A percentile compares a stretch with the other conserved stretches of the same genome.
phyloP scores from a whole-genome alignment of 2,113 vertebrate species.

The Prolemur simus region DNA sequence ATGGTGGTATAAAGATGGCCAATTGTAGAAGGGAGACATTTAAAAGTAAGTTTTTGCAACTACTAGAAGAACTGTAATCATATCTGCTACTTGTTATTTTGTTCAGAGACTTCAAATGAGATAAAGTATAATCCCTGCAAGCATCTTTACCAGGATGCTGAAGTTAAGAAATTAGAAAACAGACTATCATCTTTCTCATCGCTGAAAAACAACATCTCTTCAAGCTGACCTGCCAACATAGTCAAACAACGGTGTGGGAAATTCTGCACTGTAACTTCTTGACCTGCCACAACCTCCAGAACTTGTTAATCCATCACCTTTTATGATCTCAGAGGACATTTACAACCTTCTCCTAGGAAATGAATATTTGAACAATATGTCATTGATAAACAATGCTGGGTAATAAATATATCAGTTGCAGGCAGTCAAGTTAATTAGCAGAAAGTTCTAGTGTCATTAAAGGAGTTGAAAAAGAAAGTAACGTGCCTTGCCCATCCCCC shows the following conservation, averaged over 20 bases:
- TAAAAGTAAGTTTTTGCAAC: background rate
- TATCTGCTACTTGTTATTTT: background rate
- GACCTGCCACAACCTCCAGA: constrained; percentile 13
- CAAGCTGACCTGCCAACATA: background rate
- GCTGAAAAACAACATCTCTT: constrained; percentile 8
- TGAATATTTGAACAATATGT: constrained; percentile 56
- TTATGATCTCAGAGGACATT: constrained; percentile 68
- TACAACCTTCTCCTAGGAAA: constrained; percentile 64
- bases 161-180: constrained; percentile 13
- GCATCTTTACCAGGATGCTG: background rate
- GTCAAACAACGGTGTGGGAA: background rate
- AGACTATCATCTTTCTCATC: background rate
- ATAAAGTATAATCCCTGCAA: background rate
- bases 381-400: constrained; percentile 63
- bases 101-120: constrained; percentile 29
- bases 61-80: background rate
- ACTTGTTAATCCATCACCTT: constrained; percentile 59
- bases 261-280: constrained; percentile 48
- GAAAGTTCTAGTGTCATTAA: constrained; percentile 51
- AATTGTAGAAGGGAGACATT: background rate
- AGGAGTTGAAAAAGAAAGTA: constrained; percentile 47
- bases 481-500: background rate
- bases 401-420: constrained; percentile 60
- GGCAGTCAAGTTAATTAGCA: constrained; percentile 57
- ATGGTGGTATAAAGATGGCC: background rate